Percentiles rank a stretch among this genome's conserved stretches.
Conservation (phyloP, 2,888 invertebrate genomes). For the Limnephilus lunatus region DNA sequence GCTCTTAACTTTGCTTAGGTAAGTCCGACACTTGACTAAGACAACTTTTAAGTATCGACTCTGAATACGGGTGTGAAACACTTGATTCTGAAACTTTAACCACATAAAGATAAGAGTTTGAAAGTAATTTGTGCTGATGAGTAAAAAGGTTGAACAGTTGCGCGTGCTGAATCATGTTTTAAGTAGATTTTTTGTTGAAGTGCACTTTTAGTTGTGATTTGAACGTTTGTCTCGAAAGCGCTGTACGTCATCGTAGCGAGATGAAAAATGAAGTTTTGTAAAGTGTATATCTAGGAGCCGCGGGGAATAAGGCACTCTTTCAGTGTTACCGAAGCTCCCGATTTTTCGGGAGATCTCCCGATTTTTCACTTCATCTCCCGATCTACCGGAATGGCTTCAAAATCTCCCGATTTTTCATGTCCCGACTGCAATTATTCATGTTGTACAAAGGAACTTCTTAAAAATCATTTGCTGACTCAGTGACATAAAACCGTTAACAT, state of each 20-base stretch:
- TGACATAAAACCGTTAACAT: no score
- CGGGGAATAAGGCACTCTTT: constrained; percentile 64
- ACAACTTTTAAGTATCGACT: no score
- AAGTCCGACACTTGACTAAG: no score
- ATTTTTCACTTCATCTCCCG: no score
- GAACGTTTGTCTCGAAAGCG: background rate
- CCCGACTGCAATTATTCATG: no score
- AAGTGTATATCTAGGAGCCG: constrained; percentile 27
- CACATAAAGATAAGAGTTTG: background rate
- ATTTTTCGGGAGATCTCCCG: no score
- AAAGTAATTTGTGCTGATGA: background rate
- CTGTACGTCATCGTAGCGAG: constrained; percentile 36
- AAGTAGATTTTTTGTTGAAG: background rate
- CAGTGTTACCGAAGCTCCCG: no score
- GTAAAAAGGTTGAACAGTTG: background rate
- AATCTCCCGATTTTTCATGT: no score
- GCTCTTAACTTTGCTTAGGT: no score
- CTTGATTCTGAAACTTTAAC: background rate
- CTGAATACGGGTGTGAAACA: constrained; percentile 4
- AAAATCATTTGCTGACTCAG: no score
- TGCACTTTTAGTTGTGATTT: background rate
- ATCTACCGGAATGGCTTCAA: no score
- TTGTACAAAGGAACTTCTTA: no score
- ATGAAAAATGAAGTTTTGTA: constrained; percentile 42
- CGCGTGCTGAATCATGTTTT: background rate